phyloP scores from a whole-genome alignment of 1,140 invertebrate species.

The Nasonia vitripennis region DNA sequence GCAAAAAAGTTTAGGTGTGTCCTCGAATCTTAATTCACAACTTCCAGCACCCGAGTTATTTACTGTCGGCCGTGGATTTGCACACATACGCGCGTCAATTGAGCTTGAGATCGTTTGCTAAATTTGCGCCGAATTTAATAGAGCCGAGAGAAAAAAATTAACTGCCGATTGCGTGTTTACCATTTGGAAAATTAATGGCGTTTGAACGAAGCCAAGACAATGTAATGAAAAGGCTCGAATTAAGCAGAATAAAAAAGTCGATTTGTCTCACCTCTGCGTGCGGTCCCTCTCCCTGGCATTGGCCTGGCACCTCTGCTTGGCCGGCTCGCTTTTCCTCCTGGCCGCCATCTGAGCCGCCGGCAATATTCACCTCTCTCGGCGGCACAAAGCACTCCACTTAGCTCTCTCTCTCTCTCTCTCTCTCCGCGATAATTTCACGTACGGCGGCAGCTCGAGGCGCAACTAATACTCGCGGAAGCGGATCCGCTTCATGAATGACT shows the following conservation, averaged over 20 bases:
- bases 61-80: no score
- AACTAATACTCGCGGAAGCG: slow-evolving; percentile 7
- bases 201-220: background rate
- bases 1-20: no score
- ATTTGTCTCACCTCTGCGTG: slow-evolving; percentile 81
- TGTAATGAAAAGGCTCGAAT: no score
- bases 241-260: no score
- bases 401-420: background rate
- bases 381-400: background rate
- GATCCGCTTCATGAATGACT: slow-evolving; percentile 34
- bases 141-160: no score
- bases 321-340: slow-evolving; percentile 54
- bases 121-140: no score
- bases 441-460: background rate
- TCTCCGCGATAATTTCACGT: slow-evolving; percentile 12
- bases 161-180: no score
- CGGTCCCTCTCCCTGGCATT: slow-evolving; percentile 84
- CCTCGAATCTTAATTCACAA: no score
- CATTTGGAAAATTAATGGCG: no score
- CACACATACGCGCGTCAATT: no score
- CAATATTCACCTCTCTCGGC: background rate
- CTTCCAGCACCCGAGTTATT: no score
- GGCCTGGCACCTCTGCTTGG: slow-evolving; percentile 80
- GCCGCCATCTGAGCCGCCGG: slow-evolving; percentile 53
- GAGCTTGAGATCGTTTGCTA: no score